Percentiles rank a stretch among this genome's conserved stretches.
These are phyloP conservation scores for Diabrotica undecimpunctata DNA, from an alignment of 1,140 invertebrate genomes.

Conservation along the genomic window DNA sequence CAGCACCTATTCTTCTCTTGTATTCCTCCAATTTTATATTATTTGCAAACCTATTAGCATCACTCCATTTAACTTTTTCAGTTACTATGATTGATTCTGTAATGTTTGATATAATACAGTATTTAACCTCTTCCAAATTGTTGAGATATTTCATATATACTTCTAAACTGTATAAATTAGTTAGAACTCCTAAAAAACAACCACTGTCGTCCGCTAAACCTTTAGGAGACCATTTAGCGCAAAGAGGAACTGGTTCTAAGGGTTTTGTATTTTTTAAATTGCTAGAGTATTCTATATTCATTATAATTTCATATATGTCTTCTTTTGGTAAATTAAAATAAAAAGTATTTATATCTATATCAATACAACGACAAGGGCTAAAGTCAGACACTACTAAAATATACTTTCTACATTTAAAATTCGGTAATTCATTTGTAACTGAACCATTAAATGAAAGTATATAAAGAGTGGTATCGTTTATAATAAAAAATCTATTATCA, in stretches of 20 bases:
- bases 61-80: conserved; percentile 24
- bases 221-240: conserved; percentile 29
- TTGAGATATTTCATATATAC: conserved; percentile 27
- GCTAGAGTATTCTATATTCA: conserved; percentile 19
- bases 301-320: conserved; percentile 26
- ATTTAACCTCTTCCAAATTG: conserved; percentile 28
- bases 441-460: conserved; percentile 23
- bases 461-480: conserved; percentile 27
- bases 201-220: conserved; percentile 24
- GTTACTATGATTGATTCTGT: conserved; percentile 26
- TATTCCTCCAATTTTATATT: conserved; percentile 27
- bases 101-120: conserved; percentile 27
- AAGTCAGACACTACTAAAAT: conserved; percentile 24
- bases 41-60: conserved; percentile 15
- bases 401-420: conserved; percentile 24
- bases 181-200: conserved; percentile 31
- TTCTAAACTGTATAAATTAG: conserved; percentile 31
- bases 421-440: conserved; percentile 17
- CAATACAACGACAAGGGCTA: conserved; percentile 26
- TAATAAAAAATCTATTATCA: conserved; percentile 28
- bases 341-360: conserved; percentile 32
- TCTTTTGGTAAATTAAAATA: conserved; percentile 25
- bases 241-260: conserved; percentile 18
- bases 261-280: conserved; percentile 22
- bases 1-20: conserved; percentile 29